Percentiles rank a stretch among this genome's conserved stretches.
These are phyloP conservation scores for Hozukius guyotensis DNA, from an alignment of 2,797 vertebrate species.

Conservation along the genomic window DNA sequence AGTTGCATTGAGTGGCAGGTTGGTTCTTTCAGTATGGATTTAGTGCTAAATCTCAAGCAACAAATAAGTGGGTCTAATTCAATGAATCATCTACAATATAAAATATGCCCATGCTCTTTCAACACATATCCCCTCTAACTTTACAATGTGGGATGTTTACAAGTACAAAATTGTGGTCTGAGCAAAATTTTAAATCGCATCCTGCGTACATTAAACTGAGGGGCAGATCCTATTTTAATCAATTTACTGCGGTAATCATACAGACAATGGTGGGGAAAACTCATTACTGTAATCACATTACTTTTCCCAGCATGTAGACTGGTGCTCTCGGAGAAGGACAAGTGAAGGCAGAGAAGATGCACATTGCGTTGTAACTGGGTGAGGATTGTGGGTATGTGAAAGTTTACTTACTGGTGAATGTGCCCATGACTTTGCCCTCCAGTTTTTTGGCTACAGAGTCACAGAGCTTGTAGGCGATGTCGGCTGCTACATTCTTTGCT, in stretches of 20 bases:
- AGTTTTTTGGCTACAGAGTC: conserved; percentile 97
- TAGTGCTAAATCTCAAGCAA: background rate
- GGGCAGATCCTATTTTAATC: background rate
- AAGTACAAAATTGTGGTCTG: background rate
- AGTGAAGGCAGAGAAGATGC: background rate
- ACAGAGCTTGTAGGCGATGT: conserved; percentile 94
- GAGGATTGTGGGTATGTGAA: background rate
- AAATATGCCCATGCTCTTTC: background rate
- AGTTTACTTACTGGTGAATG: conserved; percentile 94
- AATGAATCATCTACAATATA: background rate
- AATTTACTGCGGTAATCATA: background rate
- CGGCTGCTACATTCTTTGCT: conserved; percentile 99
- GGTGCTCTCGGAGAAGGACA: background rate
- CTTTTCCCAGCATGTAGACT: background rate
- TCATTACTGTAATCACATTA: conserved; percentile 25
- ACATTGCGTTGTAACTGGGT: too few species aligned
- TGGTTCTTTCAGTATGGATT: background rate
- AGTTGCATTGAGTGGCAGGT: background rate
- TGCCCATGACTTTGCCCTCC: conserved; percentile 99
- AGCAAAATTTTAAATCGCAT: background rate
- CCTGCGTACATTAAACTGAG: background rate
- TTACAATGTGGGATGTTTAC: background rate
- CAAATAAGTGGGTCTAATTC: background rate
- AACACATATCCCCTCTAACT: background rate
- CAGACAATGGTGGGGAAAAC: background rate